Conservation (phyloP, 2,113 vertebrate genomes). For the Ptychochromis oligacanthus region DNA sequence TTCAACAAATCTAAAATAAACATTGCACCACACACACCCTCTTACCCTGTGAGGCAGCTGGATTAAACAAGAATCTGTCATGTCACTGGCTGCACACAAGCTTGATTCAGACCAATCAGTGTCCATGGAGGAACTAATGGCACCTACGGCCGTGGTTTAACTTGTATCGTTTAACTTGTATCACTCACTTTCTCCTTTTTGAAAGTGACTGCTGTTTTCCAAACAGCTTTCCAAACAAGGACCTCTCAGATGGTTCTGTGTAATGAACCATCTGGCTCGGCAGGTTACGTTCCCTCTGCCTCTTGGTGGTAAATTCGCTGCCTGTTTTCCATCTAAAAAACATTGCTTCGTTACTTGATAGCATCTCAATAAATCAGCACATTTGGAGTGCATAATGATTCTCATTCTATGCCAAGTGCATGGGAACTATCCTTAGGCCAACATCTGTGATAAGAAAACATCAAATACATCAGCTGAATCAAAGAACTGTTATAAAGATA, state of each 20-base stretch:
- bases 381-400: conserved; percentile 55
- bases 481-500: conserved; percentile 49
- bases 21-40: not conserved
- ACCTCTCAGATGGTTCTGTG: not conserved
- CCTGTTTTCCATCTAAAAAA: conserved; percentile 16
- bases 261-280: conserved; percentile 4
- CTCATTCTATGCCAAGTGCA: conserved; percentile 31
- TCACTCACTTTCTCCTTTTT: not conserved
- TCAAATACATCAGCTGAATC: conserved; percentile 43
- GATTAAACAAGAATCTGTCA: not conserved
- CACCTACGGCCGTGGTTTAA: not conserved
- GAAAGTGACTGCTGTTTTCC: not conserved
- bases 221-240: conserved; percentile 2
- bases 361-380: conserved; percentile 50
- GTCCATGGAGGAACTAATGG: not conserved
- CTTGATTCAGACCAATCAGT: not conserved
- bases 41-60: not conserved
- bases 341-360: conserved; percentile 28
- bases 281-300: not conserved
- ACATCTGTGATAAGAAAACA: conserved; percentile 58
- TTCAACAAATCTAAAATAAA: too few relatives aligned
- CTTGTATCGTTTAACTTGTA: too few relatives aligned
- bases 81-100: not conserved
- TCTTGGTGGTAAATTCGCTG: conserved; percentile 11
- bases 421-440: conserved; percentile 52